Base-by-base conservation (phyloP, 2,797 vertebrate species). In the Rhyacichthys aspro region DNA sequence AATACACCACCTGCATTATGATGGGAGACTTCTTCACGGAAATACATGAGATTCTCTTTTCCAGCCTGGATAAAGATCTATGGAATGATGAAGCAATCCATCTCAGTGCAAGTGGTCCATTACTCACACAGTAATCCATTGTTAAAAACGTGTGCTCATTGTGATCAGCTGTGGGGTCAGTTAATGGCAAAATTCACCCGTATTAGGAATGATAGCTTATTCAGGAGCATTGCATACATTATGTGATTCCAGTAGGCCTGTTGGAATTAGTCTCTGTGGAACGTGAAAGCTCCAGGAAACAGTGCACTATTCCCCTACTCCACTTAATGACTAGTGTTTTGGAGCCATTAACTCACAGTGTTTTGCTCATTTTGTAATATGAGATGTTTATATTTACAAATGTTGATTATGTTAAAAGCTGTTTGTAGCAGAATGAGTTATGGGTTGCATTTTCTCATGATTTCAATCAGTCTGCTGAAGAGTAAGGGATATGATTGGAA, bases 101-200 rank as follows among this genome's bases (percentile, higher is more conserved):
- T 59, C 17, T 38, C 49, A 17, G 59, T 74, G 54, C 62, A 76
- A 53, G 34, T 68, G 66, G 61, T 64, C 50, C 55, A 36, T 62
- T 63, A 19, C 50, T 47, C 41, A 67, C 33, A 28, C 16, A 28
- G 47, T 54, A 33, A 50, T 53, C 43, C 64, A 74, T 67, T 47
- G 33, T 42, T 63, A 17, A 52, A 59, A 41, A 62, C 36, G 43
- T 39, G 12, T 59, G 11, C 58, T 63, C 39, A 67, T 65, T 55
- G 56, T 19, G 53, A 59, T 78, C 65, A 75, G 67, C 53, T 49
- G 48, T 67, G 69, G 69, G 65, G 36, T 76, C 47, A 19, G 32
- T 62, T 34, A 43, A 55, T 67, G 36, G 46, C 7, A 54, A 61
- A 68, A 23, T 43, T 3, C 43, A 42, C 36, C 42, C 23, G 23